Evolutionary conservation across 2,113 vertebrate genomes (phyloP).

Genomic region (Trematomus loennbergii): DNA sequence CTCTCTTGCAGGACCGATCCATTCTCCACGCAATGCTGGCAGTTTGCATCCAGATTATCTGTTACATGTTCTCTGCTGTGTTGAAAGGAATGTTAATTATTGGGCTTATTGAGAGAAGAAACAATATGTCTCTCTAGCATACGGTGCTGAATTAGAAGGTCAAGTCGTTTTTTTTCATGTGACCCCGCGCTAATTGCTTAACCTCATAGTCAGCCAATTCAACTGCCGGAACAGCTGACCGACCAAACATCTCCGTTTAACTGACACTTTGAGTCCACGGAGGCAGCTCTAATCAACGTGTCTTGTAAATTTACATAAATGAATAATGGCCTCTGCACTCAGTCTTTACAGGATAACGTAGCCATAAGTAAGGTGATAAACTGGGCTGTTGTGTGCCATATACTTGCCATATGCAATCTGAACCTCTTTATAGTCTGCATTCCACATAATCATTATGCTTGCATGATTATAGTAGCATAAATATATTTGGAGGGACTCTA

Average conservation of each 20-base stretch:
- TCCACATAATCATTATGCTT: conserved; percentile 23
- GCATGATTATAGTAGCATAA: conserved; percentile 28
- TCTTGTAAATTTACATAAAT: conserved; percentile 29
- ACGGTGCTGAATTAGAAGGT: conserved; percentile 34
- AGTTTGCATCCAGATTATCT: conserved; percentile 58
- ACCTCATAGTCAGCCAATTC: conserved; percentile 26
- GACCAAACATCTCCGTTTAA: not conserved
- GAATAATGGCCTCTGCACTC: not conserved
- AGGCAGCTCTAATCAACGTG: conserved; percentile 25
- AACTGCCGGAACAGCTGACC: conserved; percentile 12
- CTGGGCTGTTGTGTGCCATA: conserved; percentile 10
- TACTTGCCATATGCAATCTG: conserved; percentile 31
- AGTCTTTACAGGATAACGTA: not conserved
- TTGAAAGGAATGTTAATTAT: conserved; percentile 64
- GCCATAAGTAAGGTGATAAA: conserved; percentile 38
- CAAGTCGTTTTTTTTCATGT: conserved; percentile 2
- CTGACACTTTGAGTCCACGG: conserved; percentile 1
- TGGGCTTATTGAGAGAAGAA: conserved; percentile 34
- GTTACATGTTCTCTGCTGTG: conserved; percentile 37
- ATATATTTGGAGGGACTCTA: conserved; percentile 22
- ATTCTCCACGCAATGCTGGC: conserved; percentile 23
- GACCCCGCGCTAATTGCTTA: conserved; percentile 51
- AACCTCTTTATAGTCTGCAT: not conserved
- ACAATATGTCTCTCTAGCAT: conserved; percentile 27
- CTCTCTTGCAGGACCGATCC: conserved; percentile 37